Evolutionary conservation across 2,888 invertebrate species (phyloP).

Genomic region (Chromoteleia sp.): DNA sequence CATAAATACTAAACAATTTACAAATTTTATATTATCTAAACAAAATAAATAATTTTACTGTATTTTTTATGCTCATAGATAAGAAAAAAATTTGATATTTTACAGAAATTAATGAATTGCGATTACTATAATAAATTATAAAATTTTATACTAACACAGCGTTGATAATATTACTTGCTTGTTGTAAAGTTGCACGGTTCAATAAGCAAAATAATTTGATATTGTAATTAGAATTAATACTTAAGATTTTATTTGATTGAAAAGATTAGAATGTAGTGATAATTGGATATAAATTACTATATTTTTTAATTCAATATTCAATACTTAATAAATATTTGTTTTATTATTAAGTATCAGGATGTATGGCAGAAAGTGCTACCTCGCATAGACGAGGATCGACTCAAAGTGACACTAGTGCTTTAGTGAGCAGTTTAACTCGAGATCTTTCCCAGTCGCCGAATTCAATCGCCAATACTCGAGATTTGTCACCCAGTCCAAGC

Average conservation of each 20-base stretch:
- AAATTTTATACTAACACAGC: too few species aligned
- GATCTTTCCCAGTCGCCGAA: slow-evolving; percentile 88
- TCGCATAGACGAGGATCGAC: slow-evolving; percentile 86
- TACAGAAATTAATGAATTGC: background rate
- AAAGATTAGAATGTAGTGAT: background rate
- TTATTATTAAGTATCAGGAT: slow-evolving; percentile 83
- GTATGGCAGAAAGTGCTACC: slow-evolving; percentile 83
- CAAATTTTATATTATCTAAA: too few species aligned
- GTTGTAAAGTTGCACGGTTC: slow-evolving; percentile 14
- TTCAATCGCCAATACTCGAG: slow-evolving; percentile 85
- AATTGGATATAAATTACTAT: background rate
- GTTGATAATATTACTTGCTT: too few species aligned
- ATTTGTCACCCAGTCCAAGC: slow-evolving; percentile 86
- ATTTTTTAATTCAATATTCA: background rate
- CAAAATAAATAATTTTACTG: too few species aligned
- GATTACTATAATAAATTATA: too few species aligned
- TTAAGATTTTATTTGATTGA: background rate
- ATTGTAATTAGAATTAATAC: background rate
- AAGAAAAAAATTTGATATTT: too few species aligned
- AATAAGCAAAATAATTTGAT: background rate
- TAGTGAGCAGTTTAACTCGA: slow-evolving; percentile 87
- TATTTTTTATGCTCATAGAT: too few species aligned
- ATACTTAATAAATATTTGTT: slow-evolving; percentile 27
- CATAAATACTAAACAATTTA: too few species aligned
- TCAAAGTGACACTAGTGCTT: slow-evolving; percentile 87